phyloP scores from a whole-genome alignment of 30 jellyfish, hydroid and myxozoan genomes.

The Morbakka virulenta region DNA sequence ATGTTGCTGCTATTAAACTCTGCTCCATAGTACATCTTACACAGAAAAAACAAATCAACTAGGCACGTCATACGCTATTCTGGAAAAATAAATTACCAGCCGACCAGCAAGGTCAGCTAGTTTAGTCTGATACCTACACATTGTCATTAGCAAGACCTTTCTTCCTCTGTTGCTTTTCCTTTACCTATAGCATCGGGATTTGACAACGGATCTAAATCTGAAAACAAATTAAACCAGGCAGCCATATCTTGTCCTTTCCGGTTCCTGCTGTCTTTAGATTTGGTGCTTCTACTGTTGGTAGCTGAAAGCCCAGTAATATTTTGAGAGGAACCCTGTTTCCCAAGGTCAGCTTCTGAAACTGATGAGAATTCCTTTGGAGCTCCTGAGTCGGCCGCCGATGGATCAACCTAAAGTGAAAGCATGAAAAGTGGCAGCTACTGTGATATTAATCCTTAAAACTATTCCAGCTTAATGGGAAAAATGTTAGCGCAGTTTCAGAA shows the following conservation, averaged over 20 bases:
- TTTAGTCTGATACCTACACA: too few relatives aligned
- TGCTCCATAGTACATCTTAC: too few relatives aligned
- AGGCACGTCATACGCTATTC: too few relatives aligned
- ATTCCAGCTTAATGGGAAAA: too few relatives aligned
- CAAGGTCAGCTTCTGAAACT: slow-evolving; percentile 45
- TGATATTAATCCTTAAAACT: too few relatives aligned
- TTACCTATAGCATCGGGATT: slow-evolving; percentile 93
- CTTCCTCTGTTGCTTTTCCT: slow-evolving; percentile 56
- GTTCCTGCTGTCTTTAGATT: slow-evolving; percentile 36
- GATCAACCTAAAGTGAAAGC: slow-evolving; percentile 74
- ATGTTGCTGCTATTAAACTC: too few relatives aligned
- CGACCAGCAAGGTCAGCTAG: too few relatives aligned
- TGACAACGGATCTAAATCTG: slow-evolving; percentile 97
- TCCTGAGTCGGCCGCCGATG: slow-evolving; percentile 55
- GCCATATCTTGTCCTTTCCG: slow-evolving; percentile 93
- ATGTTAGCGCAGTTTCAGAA: too few relatives aligned
- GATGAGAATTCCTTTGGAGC: slow-evolving; percentile 69
- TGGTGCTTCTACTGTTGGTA: neutral
- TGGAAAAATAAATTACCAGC: too few relatives aligned
- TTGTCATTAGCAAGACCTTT: slow-evolving; percentile 66
- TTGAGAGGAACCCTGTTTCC: neutral
- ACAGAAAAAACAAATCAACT: too few relatives aligned
- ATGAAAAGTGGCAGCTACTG: neutral
- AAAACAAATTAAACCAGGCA: slow-evolving; percentile 96
- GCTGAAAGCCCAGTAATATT: neutral